These are phyloP conservation scores for Choristoneura fumiferana DNA, from an alignment of 1,140 invertebrate genomes.

Conservation along the genomic window DNA sequence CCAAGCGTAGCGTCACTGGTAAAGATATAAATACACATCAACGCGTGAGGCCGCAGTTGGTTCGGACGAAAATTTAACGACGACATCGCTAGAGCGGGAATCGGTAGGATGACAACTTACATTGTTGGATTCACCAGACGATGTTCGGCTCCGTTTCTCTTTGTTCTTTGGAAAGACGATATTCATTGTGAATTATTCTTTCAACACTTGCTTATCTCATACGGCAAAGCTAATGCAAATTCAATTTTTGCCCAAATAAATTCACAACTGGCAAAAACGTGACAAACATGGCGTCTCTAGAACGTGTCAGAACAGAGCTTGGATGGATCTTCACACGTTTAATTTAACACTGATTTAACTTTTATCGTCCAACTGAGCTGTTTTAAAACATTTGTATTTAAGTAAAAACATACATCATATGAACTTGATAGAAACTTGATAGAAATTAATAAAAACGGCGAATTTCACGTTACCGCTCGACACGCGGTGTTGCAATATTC, in stretches of 20 bases:
- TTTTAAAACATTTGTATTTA: neutral
- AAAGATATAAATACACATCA: conserved; percentile 38
- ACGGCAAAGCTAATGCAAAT: conserved; percentile 30
- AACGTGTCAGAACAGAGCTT: conserved; percentile 22
- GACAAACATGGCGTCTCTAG: conserved; percentile 63
- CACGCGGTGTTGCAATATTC: neutral
- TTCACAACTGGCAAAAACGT: conserved; percentile 66
- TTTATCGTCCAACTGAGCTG: neutral
- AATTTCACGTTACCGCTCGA: conserved; percentile 1
- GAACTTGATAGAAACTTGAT: conserved; percentile 12
- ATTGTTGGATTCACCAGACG: conserved; percentile 40
- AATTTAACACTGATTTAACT: conserved; percentile 7
- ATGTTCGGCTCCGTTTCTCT: conserved; percentile 37
- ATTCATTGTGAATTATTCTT: conserved; percentile 46
- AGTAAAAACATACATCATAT: conserved; percentile 12
- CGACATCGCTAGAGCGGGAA: conserved; percentile 56
- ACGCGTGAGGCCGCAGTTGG: conserved; percentile 44
- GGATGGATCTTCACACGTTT: conserved; percentile 14
- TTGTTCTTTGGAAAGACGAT: conserved; percentile 37
- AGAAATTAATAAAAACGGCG: conserved; percentile 18
- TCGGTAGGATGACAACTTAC: conserved; percentile 48
- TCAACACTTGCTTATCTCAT: conserved; percentile 26
- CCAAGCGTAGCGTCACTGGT: conserved; percentile 15
- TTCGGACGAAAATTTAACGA: conserved; percentile 31
- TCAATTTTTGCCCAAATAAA: conserved; percentile 47